A percentile compares a stretch with the other conserved stretches of the same genome.
Evolutionary conservation across 1,140 invertebrate species (phyloP).

Genomic region (Asbolus verrucosus): DNA sequence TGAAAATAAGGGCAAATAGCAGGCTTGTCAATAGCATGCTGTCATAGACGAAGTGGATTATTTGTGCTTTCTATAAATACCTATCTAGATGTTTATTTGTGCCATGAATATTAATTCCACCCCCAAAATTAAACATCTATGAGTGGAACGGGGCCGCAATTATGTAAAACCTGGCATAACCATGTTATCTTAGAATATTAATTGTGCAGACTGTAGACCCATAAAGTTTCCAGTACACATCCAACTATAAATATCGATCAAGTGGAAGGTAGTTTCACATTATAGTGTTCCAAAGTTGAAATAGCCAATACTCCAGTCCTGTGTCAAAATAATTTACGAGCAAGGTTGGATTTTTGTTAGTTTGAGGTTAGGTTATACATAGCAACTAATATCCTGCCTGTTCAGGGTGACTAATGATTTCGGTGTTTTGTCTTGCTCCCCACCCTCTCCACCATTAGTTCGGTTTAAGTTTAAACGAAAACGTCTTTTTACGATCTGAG

Average conservation of each 20-base stretch:
- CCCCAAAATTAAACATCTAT: conserved; percentile 38
- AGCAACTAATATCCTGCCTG: conserved; percentile 63
- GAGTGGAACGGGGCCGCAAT: conserved; percentile 38
- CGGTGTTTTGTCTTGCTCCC: conserved; percentile 63
- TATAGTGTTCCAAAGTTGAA: conserved; percentile 52
- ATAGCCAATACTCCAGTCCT: conserved; percentile 60
- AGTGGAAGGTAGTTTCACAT: conserved; percentile 56
- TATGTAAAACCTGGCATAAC: conserved; percentile 45
- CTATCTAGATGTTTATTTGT: conserved; percentile 46
- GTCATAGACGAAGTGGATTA: conserved; percentile 35
- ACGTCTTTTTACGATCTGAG: conserved; percentile 66
- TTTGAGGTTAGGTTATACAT: conserved; percentile 62
- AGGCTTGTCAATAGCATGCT: no score
- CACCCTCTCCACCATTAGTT: conserved; percentile 46
- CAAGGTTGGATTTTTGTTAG: conserved; percentile 63
- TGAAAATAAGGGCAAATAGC: background rate
- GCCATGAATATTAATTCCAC: conserved; percentile 44
- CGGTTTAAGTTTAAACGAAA: conserved; percentile 61
- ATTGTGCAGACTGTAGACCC: conserved; percentile 40
- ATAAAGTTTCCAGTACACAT: conserved; percentile 48
- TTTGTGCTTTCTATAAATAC: conserved; percentile 44
- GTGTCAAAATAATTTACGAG: conserved; percentile 65
- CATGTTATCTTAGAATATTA: conserved; percentile 46
- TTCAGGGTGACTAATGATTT: conserved; percentile 64
- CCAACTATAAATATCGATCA: conserved; percentile 54